Evolutionary conservation across 1,140 invertebrate genomes (phyloP).

Genomic region (Littorina saxatilis): DNA sequence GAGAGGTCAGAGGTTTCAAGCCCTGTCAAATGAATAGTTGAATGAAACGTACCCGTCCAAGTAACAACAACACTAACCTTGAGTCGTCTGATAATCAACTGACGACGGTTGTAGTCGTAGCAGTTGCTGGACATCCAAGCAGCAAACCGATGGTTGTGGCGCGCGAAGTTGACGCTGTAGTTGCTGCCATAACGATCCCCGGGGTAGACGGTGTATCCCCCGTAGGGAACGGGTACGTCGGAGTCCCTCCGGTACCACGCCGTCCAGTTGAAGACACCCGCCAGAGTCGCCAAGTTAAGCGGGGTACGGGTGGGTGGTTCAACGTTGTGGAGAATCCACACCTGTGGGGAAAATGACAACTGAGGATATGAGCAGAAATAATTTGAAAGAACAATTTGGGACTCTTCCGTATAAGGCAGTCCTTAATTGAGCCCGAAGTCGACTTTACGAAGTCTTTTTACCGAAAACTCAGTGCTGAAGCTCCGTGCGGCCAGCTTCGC

Average conservation of each 20-base stretch:
- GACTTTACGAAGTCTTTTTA: too few species aligned
- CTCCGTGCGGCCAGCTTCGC: too few species aligned
- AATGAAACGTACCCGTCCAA: too few species aligned
- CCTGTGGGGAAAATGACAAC: slow-evolving; percentile 30
- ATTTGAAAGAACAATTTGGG: background rate
- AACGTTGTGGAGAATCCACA: slow-evolving; percentile 59
- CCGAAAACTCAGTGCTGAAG: too few species aligned
- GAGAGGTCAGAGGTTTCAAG: too few species aligned
- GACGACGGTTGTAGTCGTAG: slow-evolving; percentile 77
- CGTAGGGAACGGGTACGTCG: slow-evolving; percentile 59
- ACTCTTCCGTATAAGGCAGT: background rate
- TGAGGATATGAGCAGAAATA: background rate
- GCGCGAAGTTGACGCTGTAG: slow-evolving; percentile 43
- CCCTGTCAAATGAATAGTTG: too few species aligned
- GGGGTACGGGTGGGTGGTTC: slow-evolving; percentile 60
- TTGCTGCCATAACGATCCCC: slow-evolving; percentile 37
- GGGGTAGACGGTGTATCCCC: slow-evolving; percentile 40
- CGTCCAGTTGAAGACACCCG: slow-evolving; percentile 66
- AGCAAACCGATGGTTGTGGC: slow-evolving; percentile 68
- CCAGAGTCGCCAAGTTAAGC: slow-evolving; percentile 43
- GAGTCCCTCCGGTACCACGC: slow-evolving; percentile 61
- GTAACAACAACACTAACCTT: slow-evolving; percentile 76
- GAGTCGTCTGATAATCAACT: slow-evolving; percentile 78
- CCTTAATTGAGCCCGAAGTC: too few species aligned
- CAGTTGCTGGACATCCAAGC: slow-evolving; percentile 83